Evolutionary conservation across 1,140 invertebrate species (phyloP), one percentile per base, ranked within the genome.

Genomic region (Amyelois transitella): DNA sequence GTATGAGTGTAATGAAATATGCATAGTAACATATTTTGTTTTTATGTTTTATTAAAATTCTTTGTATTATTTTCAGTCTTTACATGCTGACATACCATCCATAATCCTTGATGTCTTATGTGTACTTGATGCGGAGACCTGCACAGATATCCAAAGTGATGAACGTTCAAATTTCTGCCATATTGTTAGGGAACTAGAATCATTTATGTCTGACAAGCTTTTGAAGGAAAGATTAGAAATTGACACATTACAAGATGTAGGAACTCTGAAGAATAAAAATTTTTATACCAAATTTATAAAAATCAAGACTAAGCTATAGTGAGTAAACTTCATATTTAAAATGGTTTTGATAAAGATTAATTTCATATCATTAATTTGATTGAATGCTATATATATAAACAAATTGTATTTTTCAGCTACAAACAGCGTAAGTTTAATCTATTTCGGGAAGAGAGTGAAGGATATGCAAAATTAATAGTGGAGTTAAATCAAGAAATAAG

Each of bases 361-460:
- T 44, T 17, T 44, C 18, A 38, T n/a, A n/a, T n/a, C n/a, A n/a
- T n/a, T n/a, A n/a, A n/a, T n/a, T n/a, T n/a, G n/a, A n/a, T n/a
- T 17, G 20, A 48, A 43, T 59, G 19, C 21, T 38, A 38, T 38
- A 1, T 38, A 38, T 38, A 2, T 38, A 38, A 14, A 38, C n/a
- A 38, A 38, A 38, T 38, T 24, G 3, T 17, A 5, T 44, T 44
- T 93, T 93, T 62, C 87, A 99, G 97, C 86, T 99, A 99, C 83
- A 99, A 99, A 84, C 99, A 99, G 84, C 93, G 98, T 66, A 99
- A 99, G 76, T 99, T 99, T 84, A 99, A 99, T 90, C 91, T 99
- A 57, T 96, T 99, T 75, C 91, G 98, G 50, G 99, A 99, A 90
- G 99, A 99, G 89, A 98, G 95, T 90, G 99, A 99, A 92, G 99